A percentile compares a stretch with the other conserved stretches of the same genome.
Conservation (phyloP, 2,888 invertebrate genomes). For the Penaeus monodon region DNA sequence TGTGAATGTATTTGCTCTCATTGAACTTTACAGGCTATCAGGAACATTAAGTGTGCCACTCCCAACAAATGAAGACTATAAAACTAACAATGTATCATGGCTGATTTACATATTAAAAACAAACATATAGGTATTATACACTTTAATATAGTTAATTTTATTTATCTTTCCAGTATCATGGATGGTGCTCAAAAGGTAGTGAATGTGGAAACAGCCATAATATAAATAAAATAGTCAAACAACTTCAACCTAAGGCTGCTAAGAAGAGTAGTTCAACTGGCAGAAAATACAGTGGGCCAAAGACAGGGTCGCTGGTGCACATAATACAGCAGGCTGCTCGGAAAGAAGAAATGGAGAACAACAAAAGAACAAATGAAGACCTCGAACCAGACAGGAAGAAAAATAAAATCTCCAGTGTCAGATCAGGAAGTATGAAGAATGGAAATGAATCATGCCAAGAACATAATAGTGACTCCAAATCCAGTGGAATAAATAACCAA, state of each 20-base stretch:
- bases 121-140: no score
- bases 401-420: not conserved
- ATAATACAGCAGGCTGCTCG: constrained; percentile 27
- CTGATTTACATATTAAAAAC: no score
- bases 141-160: not conserved
- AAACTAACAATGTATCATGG: not conserved
- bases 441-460: not conserved
- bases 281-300: constrained; percentile 10
- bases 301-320: constrained; percentile 24
- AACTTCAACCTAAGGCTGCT: constrained; percentile 27
- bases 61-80: no score
- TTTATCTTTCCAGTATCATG: constrained; percentile 67
- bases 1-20: no score
- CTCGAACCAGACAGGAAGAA: constrained; percentile 12
- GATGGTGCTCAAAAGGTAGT: constrained; percentile 69
- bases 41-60: no score
- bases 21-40: no score
- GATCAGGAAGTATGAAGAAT: not conserved
- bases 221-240: constrained; percentile 69
- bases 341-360: constrained; percentile 4
- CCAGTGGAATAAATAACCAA: not conserved
- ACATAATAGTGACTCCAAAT: not conserved
- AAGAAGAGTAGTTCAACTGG: constrained; percentile 30
- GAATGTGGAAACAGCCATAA: constrained; percentile 69
- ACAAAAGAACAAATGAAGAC: not conserved